Base-by-base conservation (phyloP, 2,797 vertebrate species). In the Poecilia gillii region DNA sequence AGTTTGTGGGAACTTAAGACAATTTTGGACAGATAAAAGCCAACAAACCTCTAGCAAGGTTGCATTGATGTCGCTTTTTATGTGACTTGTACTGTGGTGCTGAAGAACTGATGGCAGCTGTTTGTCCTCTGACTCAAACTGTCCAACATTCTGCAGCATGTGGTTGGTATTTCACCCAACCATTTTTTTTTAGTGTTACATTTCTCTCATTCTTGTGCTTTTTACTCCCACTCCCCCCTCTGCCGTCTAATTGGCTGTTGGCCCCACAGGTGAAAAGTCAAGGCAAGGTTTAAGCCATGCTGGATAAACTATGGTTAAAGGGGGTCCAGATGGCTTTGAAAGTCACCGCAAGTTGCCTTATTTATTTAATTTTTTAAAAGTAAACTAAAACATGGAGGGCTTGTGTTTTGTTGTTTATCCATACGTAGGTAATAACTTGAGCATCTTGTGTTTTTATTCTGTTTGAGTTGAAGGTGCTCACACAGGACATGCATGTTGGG, bases 131-230 rank as follows among this genome's bases (percentile, higher is more conserved):
- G 3, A 23, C 3, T 92, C 88, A 77, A 87, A 59, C 72, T 78
- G 78, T 20, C 18, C 33, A 18, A 36, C 8, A 16, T 64, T 36
- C 18, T 31, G 31, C 31, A 66, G 33, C 62, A 39, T 39, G 62
- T 66, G 41, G 87, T 86, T 87, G 87, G 84, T 89, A 89, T 91
- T 90, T 86, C 72, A 73, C 86, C 78, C 57, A 33, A 73, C 84
- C 82, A 87, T 92, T 92, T 93, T 86, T 87, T 87, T 72, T 55
- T 55, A 79, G 86, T 87, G 94, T 95, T 94, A 94, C 92, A 93
- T 94, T 94, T 94, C 93, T 92, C 87, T 92, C 92, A 95, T 94
- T 94, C 92, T 92, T 95, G 87, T 87, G 88, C 90, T 88, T 85
- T 74, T 85, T 72, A 85, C 45, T 81, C 82, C 77, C 76, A 82